These are phyloP conservation scores for Cinclus cinclus DNA, from an alignment of 2,113 vertebrate genomes.

Conservation along the genomic window DNA sequence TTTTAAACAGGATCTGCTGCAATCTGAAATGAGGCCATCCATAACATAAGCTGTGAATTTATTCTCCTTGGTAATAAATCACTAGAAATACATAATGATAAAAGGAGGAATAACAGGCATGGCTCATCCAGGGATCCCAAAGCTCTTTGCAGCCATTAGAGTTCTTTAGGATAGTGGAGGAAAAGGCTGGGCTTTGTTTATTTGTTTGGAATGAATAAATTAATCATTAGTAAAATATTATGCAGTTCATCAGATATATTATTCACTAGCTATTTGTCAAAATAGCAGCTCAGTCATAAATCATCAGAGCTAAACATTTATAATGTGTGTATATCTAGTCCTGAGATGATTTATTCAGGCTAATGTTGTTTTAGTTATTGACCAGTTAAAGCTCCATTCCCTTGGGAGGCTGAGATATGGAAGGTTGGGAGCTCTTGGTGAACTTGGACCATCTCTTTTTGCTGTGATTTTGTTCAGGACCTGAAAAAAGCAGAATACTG, in stretches of 20 bases:
- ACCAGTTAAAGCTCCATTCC: background rate
- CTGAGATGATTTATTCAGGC: slow-evolving; percentile 23
- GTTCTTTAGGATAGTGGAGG: background rate
- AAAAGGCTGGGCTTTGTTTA: slow-evolving; percentile 45
- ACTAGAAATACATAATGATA: background rate
- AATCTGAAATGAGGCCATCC: background rate
- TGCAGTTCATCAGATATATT: slow-evolving; percentile 63
- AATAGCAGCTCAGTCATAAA: slow-evolving; percentile 47
- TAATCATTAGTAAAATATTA: slow-evolving; percentile 68
- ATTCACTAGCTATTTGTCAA: slow-evolving; percentile 62
- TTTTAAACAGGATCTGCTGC: background rate
- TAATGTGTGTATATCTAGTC: slow-evolving; percentile 25
- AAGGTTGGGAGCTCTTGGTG: background rate
- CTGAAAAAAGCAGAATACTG: background rate
- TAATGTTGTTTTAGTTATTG: background rate
- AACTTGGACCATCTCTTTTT: background rate
- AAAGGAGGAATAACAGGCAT: background rate
- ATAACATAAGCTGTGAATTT: background rate
- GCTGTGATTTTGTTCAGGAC: background rate
- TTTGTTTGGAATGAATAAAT: slow-evolving; percentile 57
- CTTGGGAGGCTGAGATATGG: background rate
- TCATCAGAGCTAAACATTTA: slow-evolving; percentile 49
- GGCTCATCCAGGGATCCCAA: background rate
- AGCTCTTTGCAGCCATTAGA: background rate
- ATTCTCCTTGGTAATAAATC: slow-evolving; percentile 6